A percentile compares a stretch with the other conserved stretches of the same genome.
These are phyloP conservation scores for Podarcis cretensis DNA, from an alignment of 2,113 vertebrate genomes.

Conservation along the genomic window DNA sequence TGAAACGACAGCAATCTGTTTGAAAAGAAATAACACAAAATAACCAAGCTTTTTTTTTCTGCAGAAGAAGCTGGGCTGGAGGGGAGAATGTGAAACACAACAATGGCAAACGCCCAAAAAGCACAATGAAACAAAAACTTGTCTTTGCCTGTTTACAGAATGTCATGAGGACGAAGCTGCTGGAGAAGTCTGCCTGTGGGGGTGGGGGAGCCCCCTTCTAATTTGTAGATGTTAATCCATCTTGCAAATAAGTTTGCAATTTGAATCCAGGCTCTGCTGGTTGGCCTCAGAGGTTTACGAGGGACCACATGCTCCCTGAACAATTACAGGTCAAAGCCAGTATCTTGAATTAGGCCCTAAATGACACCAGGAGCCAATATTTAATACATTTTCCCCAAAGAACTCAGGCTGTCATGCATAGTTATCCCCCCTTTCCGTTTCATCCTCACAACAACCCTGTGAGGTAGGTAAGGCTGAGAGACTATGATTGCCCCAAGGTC, in stretches of 20 bases:
- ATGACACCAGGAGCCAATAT: no score
- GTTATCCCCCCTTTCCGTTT: no score
- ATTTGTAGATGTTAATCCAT: background rate
- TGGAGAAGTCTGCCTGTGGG: background rate
- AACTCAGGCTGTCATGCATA: no score
- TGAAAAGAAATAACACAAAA: background rate
- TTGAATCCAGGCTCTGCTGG: background rate
- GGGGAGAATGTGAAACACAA: background rate
- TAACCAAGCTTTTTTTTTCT: background rate
- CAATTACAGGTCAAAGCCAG: background rate
- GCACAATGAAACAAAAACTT: background rate
- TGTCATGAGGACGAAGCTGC: no score
- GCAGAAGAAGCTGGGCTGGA: background rate
- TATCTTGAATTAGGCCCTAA: background rate
- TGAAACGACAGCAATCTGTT: background rate
- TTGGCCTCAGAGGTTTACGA: background rate
- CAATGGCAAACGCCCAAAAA: background rate
- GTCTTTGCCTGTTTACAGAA: background rate
- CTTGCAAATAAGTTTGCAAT: background rate
- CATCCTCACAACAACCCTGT: no score
- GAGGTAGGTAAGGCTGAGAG: no score
- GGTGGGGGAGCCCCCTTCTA: background rate
- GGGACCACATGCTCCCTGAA: background rate
- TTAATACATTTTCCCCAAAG: no score
- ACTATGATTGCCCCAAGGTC: no score